A percentile compares a stretch with the other conserved stretches of the same genome.
These are phyloP conservation scores for Cyanoderma ruficeps DNA, from an alignment of 2,113 vertebrate species.

Conservation along the genomic window DNA sequence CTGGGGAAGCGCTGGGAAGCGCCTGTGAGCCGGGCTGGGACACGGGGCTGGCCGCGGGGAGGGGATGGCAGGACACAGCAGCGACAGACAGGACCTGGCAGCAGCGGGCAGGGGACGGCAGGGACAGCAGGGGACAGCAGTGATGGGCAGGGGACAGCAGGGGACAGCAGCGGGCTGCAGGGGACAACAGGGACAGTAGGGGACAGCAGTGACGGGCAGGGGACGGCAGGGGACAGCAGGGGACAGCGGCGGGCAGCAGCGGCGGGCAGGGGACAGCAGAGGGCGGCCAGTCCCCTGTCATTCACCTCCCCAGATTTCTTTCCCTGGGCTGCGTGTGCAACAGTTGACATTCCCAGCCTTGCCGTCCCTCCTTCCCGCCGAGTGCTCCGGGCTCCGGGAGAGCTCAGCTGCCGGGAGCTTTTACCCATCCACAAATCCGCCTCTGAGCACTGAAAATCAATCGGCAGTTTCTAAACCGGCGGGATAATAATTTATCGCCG, in stretches of 20 bases:
- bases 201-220: not conserved
- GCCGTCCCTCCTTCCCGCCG: not conserved
- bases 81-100: not conserved
- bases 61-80: not conserved
- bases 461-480: not conserved
- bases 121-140: not conserved
- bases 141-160: not conserved
- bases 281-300: not conserved
- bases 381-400: not conserved
- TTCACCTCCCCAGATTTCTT: not conserved
- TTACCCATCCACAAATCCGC: not conserved
- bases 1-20: not conserved
- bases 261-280: not conserved
- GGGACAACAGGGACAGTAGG: not conserved
- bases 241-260: no score
- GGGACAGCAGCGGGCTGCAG: not conserved
- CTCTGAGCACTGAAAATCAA: not conserved
- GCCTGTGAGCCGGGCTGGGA: not conserved
- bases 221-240: not conserved
- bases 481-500: not conserved
- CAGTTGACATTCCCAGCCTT: not conserved
- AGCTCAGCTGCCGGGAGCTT: not conserved
- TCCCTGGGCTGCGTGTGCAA: fast-evolving
- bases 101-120: not conserved
- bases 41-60: not conserved